phyloP scores from a whole-genome alignment of 30 jellyfish, hydroid and myxozoan genomes.

The Morbakka virulenta region DNA sequence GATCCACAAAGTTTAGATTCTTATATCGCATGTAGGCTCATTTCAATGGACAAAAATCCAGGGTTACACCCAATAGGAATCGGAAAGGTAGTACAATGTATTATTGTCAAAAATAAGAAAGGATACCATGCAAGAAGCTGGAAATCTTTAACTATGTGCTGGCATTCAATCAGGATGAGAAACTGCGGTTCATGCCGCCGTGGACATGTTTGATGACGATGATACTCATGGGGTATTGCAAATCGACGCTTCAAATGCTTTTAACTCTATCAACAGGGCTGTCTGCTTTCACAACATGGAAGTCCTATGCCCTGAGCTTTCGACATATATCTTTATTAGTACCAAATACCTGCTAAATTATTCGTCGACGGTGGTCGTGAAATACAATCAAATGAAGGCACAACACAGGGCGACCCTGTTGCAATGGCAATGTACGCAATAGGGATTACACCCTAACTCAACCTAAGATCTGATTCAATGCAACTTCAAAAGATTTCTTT shows the following conservation, averaged over 20 bases:
- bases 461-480: conserved; percentile 8
- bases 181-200: conserved; percentile 15
- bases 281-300: conserved; percentile 31
- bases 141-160: too few relatives aligned
- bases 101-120: conserved; percentile 21
- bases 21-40: conserved; percentile 5
- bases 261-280: conserved; percentile 12
- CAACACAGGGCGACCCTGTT: too few relatives aligned
- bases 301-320: conserved; percentile 24
- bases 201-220: background rate
- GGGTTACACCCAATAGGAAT: conserved; percentile 18
- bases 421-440: conserved; percentile 52
- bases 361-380: too few relatives aligned
- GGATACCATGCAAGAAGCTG: conserved; percentile 55
- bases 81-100: conserved; percentile 21
- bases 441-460: conserved; percentile 21
- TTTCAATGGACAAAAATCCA: conserved; percentile 20
- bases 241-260: conserved; percentile 32
- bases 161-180: conserved; percentile 33
- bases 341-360: conserved; percentile 10
- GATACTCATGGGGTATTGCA: conserved; percentile 21
- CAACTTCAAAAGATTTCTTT: conserved; percentile 16
- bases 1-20: too few relatives aligned
- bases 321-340: conserved; percentile 17
- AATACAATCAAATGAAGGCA: too few relatives aligned